Conservation (phyloP, 2,113 vertebrate genomes). For the Bettongia penicillata region DNA sequence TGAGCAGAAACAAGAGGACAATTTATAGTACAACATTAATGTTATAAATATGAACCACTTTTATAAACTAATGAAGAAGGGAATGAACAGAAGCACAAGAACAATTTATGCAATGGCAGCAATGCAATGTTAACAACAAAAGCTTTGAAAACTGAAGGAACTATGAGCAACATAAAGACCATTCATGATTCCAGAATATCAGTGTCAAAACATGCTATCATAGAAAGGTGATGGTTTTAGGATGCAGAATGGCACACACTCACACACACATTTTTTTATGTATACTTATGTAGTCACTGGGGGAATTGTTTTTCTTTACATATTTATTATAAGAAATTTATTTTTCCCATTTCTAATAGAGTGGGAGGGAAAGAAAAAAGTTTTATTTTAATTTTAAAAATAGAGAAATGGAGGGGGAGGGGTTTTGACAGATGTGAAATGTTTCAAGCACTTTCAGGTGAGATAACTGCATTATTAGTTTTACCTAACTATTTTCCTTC, state of each 20-base stretch:
- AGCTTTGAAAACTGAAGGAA: neutral
- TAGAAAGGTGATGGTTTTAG: neutral
- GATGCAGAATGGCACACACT: neutral
- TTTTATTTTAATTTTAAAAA: neutral
- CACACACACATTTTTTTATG: too few relatives aligned
- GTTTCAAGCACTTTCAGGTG: too few relatives aligned
- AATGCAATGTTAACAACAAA: neutral
- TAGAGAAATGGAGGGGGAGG: fast-evolving
- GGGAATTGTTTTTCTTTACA: neutral
- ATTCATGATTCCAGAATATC: neutral
- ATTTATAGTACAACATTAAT: neutral
- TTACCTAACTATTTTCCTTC: neutral
- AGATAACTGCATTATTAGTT: neutral
- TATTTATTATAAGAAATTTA: neutral
- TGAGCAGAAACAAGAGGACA: neutral
- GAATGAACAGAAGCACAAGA: neutral
- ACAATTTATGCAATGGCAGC: neutral
- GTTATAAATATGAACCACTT: neutral
- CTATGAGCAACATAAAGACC: neutral
- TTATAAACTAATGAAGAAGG: neutral
- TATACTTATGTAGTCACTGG: neutral
- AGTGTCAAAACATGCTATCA: neutral
- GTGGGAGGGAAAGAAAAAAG: neutral
- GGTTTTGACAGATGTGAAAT: neutral
- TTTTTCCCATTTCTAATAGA: neutral